Base-by-base conservation (phyloP, 2,797 vertebrate species). In the Argya squamiceps region DNA sequence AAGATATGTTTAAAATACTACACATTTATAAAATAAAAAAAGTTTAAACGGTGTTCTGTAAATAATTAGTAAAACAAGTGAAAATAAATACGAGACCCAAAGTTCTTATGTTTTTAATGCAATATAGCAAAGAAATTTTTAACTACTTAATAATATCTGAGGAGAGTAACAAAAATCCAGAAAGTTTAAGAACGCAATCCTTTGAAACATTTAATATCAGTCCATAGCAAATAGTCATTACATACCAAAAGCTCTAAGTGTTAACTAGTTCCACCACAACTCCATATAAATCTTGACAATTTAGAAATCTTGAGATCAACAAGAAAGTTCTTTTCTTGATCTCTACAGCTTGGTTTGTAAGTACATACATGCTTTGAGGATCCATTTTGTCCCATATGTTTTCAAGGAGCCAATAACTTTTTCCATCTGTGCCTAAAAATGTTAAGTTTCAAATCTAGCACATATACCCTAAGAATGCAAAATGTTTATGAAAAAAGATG, bases 81-180 rank as follows among this genome's bases (percentile, higher is more conserved):
- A 98, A 98, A 98, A 98, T 98, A 98, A 98, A 98, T 98, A 98
- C 97, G 98, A 99, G 98, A 99, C 98, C 98, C 98, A 98, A 98
- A 98, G 97, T 98, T 99, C 98, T 99, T 99, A 99, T 98, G 99
- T 98, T 99, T 97, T 99, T 99, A 99, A 99, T 99, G 99, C 99
- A 98, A 99, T 99, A 99, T 98, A 99, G 98, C 98, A 98, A 99
- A 98, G 98, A 98, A 99, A 99, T 98, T 98, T 96, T 98, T 98
- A 99, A 98, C 97, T 97, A 98, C 97, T 98, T 97, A 98, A 98
- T 98, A 98, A 98, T 98, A 98, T 98, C 98, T 97, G 97, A 98
- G 98, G 98, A 97, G 98, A 99, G 97, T 98, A 99, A 99, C 98
- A 99, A 99, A 98, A 98, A 98, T 98, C 97, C 98, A 98, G 98